A percentile compares a stretch with the other conserved stretches of the same genome.
Evolutionary conservation across 1,140 invertebrate species (phyloP).

Genomic region (Anastatus disparis): DNA sequence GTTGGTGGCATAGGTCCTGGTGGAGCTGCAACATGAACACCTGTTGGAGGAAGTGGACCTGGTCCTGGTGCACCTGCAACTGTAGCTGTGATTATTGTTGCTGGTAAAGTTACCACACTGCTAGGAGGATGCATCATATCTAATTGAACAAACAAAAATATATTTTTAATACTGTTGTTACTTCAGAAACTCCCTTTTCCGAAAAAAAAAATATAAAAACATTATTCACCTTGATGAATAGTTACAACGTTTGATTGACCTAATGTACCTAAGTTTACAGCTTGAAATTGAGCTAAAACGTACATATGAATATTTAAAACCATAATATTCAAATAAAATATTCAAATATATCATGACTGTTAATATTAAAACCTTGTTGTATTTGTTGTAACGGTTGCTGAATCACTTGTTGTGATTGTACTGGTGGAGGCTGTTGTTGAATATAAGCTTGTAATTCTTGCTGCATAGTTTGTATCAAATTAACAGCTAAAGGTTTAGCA

Average conservation of each 20-base stretch:
- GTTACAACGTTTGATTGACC: constrained; percentile 65
- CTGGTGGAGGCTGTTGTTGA: constrained; percentile 67
- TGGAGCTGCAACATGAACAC: constrained; percentile 61
- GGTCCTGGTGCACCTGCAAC: constrained; percentile 59
- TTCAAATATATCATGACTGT: constrained; percentile 11
- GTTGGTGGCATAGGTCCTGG: constrained; percentile 58
- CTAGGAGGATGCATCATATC: constrained; percentile 65
- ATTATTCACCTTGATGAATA: constrained; percentile 62
- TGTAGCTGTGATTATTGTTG: constrained; percentile 64
- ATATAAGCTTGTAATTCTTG: constrained; percentile 77
- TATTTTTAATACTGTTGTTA: constrained; percentile 28
- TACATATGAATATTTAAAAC: constrained; percentile 22
- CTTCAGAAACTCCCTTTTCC: neutral
- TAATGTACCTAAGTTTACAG: constrained; percentile 65
- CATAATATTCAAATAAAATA: constrained; percentile 31
- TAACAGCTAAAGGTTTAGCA: constrained; percentile 78
- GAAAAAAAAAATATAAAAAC: constrained; percentile 35
- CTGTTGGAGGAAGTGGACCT: constrained; percentile 57
- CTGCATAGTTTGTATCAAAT: constrained; percentile 84
- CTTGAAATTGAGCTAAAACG: constrained; percentile 63
- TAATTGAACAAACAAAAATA: constrained; percentile 34
- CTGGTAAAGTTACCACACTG: constrained; percentile 62
- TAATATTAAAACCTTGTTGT: constrained; percentile 51
- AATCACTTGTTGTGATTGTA: constrained; percentile 61
- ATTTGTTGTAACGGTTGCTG: constrained; percentile 61